Evolutionary conservation across 2,888 invertebrate genomes (phyloP), one percentile per base, ranked within the genome.

Genomic region (Dione juno): DNA sequence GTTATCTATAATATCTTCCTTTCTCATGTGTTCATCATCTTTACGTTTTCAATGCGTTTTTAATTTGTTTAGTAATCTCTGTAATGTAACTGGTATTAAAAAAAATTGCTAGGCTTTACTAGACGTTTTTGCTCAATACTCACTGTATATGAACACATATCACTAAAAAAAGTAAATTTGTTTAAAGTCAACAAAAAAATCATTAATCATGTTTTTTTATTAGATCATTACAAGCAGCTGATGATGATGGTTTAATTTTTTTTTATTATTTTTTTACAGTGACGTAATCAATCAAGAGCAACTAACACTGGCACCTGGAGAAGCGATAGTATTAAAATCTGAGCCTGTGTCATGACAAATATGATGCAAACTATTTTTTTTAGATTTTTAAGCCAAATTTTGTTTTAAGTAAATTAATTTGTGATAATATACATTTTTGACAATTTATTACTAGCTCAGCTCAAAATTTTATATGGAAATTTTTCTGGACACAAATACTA

Each of bases 251-350:
- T n/a, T n/a, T n/a, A n/a, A n/a, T n/a, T 40, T 19, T 48, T 11
- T 50, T 58, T 83, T 50, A 19, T 50, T 21, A 50, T 50, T 11
- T 19, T 50, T 11, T 50, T 82, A 9, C 82, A 87, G 86, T 13
- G 72, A 77, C 57, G 48, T 61, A 16, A 80, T 86, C 9, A 66
- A 73, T 0, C 75, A 65, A 8, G 77, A 75, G 3, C 67, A 70
- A 1, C 37, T 85, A 14, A 80, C 80, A 3, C 75, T 88, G 7
- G 72, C 77, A 14, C 74, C 87, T 2, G 89, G 89, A 50, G 89
- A 89, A 74, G 86, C 86, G 0, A 10, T 89, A 9, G 75, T 89
- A 11, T 77, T 89, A 1, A 78, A 79, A 71, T 72, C 83, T 13
- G 74, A 76, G 14, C 80, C 88, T 41, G 76, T 80, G 16, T 80